Evolutionary conservation across 2,888 invertebrate species (phyloP).

Genomic region (Drosophila demipolita): DNA sequence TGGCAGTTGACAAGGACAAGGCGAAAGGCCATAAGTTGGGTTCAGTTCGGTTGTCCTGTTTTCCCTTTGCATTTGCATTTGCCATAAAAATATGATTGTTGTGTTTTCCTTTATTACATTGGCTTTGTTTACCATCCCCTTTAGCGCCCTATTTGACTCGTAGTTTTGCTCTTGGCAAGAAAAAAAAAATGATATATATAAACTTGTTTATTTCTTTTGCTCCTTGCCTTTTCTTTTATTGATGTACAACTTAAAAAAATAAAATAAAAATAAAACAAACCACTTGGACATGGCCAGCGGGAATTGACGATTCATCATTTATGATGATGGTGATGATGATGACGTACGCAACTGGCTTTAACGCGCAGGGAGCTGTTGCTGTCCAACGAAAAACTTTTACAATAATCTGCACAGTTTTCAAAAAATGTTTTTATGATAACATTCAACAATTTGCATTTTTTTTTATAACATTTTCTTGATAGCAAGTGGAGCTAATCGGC

Average conservation of each 20-base stretch:
- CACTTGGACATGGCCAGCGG: conserved; percentile 65
- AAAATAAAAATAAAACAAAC: conserved; percentile 26
- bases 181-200: conserved; percentile 3
- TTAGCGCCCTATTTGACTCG: conserved; percentile 24
- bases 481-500: conserved; percentile 33
- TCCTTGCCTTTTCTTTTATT: conserved; percentile 52
- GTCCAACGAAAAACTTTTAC: conserved; percentile 42
- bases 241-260: conserved; percentile 51
- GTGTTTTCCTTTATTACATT: conserved; percentile 71
- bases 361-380: conserved; percentile 26
- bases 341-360: conserved; percentile 30
- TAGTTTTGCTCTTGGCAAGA: conserved; percentile 50
- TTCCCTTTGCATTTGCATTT: conserved; percentile 69
- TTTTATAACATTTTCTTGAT: conserved; percentile 13
- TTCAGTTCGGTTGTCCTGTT: conserved; percentile 38
- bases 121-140: conserved; percentile 58
- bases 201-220: conserved; percentile 53
- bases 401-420: conserved; percentile 54
- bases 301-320: conserved; percentile 75
- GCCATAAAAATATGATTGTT: conserved; percentile 77
- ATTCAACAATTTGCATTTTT: conserved; percentile 60
- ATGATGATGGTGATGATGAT: conserved; percentile 56
- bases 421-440: conserved; percentile 41
- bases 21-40: conserved; percentile 44
- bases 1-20: conserved; percentile 53